Evolutionary conservation across 2,113 vertebrate species (phyloP).

Genomic region (Agelaius tricolor): DNA sequence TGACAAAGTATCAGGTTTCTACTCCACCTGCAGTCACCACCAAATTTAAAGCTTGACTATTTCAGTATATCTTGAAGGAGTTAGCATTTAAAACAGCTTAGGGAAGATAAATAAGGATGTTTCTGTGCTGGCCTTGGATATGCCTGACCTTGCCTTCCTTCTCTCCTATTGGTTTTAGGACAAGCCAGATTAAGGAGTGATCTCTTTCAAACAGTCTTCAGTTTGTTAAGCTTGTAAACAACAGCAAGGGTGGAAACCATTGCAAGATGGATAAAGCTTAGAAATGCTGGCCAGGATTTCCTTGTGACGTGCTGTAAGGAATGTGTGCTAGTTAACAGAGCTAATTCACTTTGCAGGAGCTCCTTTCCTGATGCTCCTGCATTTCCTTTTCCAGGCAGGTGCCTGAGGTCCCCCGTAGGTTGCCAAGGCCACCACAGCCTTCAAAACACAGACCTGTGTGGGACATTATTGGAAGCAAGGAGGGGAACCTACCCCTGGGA

Average conservation of each 20-base stretch:
- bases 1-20: not conserved
- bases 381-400: not conserved
- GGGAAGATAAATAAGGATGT: constrained; percentile 23
- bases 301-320: not conserved
- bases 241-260: not conserved
- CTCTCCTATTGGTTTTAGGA: not conserved
- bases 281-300: not conserved
- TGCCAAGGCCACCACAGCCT: not conserved
- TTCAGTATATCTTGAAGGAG: not conserved
- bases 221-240: constrained; percentile 48
- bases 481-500: not conserved
- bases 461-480: not conserved
- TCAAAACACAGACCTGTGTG: not conserved
- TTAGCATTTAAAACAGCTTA: constrained; percentile 30
- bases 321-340: not conserved
- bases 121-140: not conserved
- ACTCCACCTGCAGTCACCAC: not conserved
- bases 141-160: constrained; percentile 40
- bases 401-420: not conserved
- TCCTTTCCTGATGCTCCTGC: accelerated
- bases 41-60: not conserved
- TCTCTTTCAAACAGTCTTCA: constrained; percentile 39
- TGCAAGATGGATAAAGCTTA: constrained; percentile 15
- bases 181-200: constrained; percentile 55
- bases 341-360: accelerated